Conservation (phyloP, 1,140 invertebrate species). For the Holotrichia oblita region DNA sequence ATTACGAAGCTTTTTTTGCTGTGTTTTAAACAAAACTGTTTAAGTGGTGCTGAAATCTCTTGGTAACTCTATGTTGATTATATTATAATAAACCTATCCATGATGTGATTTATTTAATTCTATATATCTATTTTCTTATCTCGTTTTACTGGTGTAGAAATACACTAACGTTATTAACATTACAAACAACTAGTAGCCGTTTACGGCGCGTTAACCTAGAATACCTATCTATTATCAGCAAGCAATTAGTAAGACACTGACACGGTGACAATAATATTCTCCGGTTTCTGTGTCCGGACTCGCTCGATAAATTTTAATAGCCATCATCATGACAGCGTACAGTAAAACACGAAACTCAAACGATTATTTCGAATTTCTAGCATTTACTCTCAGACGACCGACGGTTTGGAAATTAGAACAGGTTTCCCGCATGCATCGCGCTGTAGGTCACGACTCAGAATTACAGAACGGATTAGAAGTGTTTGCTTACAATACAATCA, state of each 20-base stretch:
- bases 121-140: no score
- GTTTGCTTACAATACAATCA: not conserved
- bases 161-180: not conserved
- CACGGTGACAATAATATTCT: not conserved
- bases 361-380: slow-evolving; percentile 1
- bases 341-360: not conserved
- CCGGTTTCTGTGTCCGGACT: not conserved
- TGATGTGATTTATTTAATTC: no score
- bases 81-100: no score
- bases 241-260: not conserved
- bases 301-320: not conserved
- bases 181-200: not conserved
- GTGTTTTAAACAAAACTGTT: no score
- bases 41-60: no score
- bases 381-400: not conserved
- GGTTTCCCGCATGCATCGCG: not conserved
- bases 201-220: not conserved
- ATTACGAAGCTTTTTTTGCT: no score
- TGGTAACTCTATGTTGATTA: no score
- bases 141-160: no score
- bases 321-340: not conserved
- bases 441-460: not conserved
- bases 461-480: not conserved
- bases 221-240: not conserved
- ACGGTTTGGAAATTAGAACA: not conserved